These are phyloP conservation scores for Galaxias olidus DNA, from an alignment of 2,797 vertebrate genomes.

Conservation along the genomic window DNA sequence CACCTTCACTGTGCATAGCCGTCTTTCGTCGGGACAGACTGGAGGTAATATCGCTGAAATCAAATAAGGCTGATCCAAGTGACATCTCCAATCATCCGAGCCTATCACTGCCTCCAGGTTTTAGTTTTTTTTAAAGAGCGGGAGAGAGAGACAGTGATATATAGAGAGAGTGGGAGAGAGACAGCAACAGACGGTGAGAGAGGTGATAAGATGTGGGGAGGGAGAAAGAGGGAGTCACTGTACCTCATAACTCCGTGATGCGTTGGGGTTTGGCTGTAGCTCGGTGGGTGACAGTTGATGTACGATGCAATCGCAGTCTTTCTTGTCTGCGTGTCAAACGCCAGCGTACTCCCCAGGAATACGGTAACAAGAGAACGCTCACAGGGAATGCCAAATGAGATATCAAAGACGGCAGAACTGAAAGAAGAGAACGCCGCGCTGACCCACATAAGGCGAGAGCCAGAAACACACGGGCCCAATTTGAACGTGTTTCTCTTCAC, in stretches of 20 bases:
- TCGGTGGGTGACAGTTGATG: slow-evolving; percentile 56
- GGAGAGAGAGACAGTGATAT: neutral
- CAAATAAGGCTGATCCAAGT: slow-evolving; percentile 34
- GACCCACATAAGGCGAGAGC: slow-evolving; percentile 51
- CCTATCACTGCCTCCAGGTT: slow-evolving; percentile 30
- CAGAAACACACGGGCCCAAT: slow-evolving; percentile 30
- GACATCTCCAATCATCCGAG: slow-evolving; percentile 29
- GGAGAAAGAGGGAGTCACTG: neutral
- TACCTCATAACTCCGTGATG: neutral
- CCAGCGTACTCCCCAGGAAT: slow-evolving; percentile 65
- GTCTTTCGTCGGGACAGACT: neutral
- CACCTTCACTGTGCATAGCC: neutral
- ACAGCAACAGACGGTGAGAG: slow-evolving; percentile 19
- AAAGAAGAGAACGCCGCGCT: slow-evolving; percentile 35
- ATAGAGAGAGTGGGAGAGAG: slow-evolving; percentile 24
- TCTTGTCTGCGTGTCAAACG: slow-evolving; percentile 65
- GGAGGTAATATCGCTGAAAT: slow-evolving; percentile 32
- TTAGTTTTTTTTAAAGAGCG: neutral
- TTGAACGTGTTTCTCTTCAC: slow-evolving; percentile 30
- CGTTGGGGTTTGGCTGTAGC: neutral
- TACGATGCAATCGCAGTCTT: slow-evolving; percentile 56
- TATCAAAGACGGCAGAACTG: slow-evolving; percentile 49
- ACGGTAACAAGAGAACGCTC: slow-evolving; percentile 59
- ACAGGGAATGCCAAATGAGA: slow-evolving; percentile 70
- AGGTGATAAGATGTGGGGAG: neutral